Percentiles rank a stretch among this genome's conserved stretches.
Conservation (phyloP, 2,888 invertebrate genomes). For the Petrolisthes cinctipes region DNA sequence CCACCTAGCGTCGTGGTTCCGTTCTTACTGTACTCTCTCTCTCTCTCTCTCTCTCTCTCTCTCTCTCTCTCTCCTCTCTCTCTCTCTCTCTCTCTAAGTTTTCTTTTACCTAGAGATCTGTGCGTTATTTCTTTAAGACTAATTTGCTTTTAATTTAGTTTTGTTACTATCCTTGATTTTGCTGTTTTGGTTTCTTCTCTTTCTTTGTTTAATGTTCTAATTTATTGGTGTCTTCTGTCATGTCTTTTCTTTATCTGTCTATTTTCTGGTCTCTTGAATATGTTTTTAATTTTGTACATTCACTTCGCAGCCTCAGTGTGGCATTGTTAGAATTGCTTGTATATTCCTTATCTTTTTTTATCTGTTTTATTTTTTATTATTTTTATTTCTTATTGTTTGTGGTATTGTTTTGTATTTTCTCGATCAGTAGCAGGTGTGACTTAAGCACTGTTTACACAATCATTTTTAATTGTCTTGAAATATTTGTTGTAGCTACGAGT, state of each 20-base stretch:
- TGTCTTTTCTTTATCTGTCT: no score
- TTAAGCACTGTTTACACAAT: not conserved
- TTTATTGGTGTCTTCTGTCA: no score
- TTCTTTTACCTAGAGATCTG: not conserved
- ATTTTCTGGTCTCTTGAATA: not conserved
- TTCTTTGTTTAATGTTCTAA: not conserved
- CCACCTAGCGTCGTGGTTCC: not conserved
- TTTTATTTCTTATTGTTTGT: not conserved
- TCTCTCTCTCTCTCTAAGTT: not conserved
- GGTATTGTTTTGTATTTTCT: not conserved
- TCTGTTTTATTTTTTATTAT: not conserved
- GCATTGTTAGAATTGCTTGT: not conserved
- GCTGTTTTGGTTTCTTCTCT: not conserved
- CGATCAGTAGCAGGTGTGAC: not conserved
- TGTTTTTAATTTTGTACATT: not conserved
- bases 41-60: not conserved
- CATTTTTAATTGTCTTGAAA: not conserved
- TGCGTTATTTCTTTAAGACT: not conserved
- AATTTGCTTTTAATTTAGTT: no score
- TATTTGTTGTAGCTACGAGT: not conserved
- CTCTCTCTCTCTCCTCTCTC: not conserved
- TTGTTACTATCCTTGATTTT: not conserved
- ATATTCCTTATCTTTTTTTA: not conserved
- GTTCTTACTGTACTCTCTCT: not conserved
- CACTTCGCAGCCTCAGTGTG: not conserved